Base-by-base conservation (phyloP, 2,888 invertebrate species). In the Margaritifera margaritifera region DNA sequence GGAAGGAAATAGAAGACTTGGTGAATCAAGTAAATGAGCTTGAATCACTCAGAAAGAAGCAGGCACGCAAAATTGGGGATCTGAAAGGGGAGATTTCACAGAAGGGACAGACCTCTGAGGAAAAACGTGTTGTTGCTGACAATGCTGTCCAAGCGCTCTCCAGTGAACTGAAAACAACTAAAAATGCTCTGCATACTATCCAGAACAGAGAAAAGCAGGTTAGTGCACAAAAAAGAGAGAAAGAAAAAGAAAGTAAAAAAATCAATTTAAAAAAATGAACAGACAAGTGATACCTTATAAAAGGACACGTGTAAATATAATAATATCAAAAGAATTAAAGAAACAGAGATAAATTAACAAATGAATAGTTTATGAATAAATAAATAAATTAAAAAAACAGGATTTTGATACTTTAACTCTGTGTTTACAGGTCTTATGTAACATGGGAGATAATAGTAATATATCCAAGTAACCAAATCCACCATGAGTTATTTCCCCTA, bases 161-260 rank as follows among this genome's bases (percentile, higher is more conserved):
- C 66, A 86, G 89, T 74, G 90, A 90, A 77, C 84, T 90, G 50
- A 74, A 87, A 62, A 88, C 88, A 54, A 87, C 88, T 19, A 90
- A 90, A 80, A 78, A 77, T 56, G 85, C 86, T 15, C 79, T 88
- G 50, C 82, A 84, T 5, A 85, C 88, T 31, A 77, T 85, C 42
- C 84, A 84, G 75, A 84, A 82, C 74, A 82, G 87, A 72, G 89
- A 90, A 66, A 87, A 87, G 79, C 86, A 88, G 86, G 89, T 89
- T 70, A 15, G 68, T 62, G 18, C 22, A 18, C 62, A 22, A 50
- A 18, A 18, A 22, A 53, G 18, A 8, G 24, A n/a, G n/a, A 42
- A 42, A 42, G 2, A 42, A 15, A 56, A 56, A 56, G 24, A 56
- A 56, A 56, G 24, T 22, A 56, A 55, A 56, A 2, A 56, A 56